Base-by-base conservation (phyloP, 2,888 invertebrate species). In the Platycnemis pennipes region DNA sequence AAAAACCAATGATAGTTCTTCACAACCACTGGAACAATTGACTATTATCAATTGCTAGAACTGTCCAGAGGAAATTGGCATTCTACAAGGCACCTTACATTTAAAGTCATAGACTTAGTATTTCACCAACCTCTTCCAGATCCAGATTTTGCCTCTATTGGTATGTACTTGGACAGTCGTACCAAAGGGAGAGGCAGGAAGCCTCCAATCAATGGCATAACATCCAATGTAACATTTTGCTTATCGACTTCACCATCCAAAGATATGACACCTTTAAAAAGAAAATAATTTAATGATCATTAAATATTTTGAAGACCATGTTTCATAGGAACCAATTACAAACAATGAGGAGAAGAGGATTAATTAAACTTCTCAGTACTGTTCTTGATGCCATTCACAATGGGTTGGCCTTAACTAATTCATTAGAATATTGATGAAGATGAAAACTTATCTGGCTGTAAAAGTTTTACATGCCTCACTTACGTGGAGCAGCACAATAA, bases 181-280 rank as follows among this genome's bases (percentile, higher is more conserved):
- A 99, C 98, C 94, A 98, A 97, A 5, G 99, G 99, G 95, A 99
- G 97, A 16, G 99, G 99, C 95, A 99, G 97, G 96, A 98, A 98
- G 42, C 99, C 99, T 44, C 99, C 98, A 44, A 98, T 98, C n/a
- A 99, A 96, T 4, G 99, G 99, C 98, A 99, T 99, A 63, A 99
- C 98, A 95, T 99, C 99, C 95, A 99, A 96, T 0, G 98, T 97
- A 91, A 99, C 98, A 87, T 97, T 97, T 96, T 98, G 98, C 95
- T 96, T 96, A 19, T 97, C 97, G 94, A 98, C 97, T 7, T 97
- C 97, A 94, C 97, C 97, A 94, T 97, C 98, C 97, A 98, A 97
- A 31, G 97, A 97, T 95, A 98, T 97, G 7, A 98, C 98, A 94
- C 98, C 98, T 98, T 96, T 0, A 96, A 96, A 63, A 94, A 31